Base-by-base conservation (phyloP, 2,888 invertebrate genomes). In the Netelia inedita region DNA sequence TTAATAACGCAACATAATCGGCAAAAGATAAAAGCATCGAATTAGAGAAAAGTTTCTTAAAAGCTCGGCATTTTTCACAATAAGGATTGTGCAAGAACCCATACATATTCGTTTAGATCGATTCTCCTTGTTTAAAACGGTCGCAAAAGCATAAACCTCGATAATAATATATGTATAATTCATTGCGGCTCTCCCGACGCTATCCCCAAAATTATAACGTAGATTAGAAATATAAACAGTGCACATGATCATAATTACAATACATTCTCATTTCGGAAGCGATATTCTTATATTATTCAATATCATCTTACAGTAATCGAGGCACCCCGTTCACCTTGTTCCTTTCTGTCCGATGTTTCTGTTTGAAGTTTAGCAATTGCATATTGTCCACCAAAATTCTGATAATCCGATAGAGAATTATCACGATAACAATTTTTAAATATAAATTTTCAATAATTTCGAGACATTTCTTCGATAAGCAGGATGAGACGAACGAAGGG, bases 221-320 rank as follows among this genome's bases (percentile, higher is more conserved):
- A 72, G 66, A 78, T 72, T 53, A 84, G 76, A 84, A 76, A 11
- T 61, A 72, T 69, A 61, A 82, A 61, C 43, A 43, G 28, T 72
- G 73, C 71, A 84, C 71, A 72, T 59, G 75, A 76, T 75, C 81
- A 57, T 68, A 75, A 81, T 84, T 84, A 69, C 74, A 72, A 80
- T 83, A 76, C 82, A 78, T 76, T 66, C 28, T 76, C 72, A 66
- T 81, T 84, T 72, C 63, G 76, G 76, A 76, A 82, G 71, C 66
- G 76, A 59, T 66, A 66, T 69, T 50, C 35, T 75, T 46, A 61
- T 41, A 69, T 63, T 59, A 63, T 71, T 57, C 41, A 68, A 19
- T 21, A 61, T 69, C 68, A 74, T 74, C 28, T 81, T 69, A 81
- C 59, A 74, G 65, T 69, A 41, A 81, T 61, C 68, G 73, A 66